phyloP scores from a whole-genome alignment of 2,797 vertebrate species.

The Urosaurus nigricauda region DNA sequence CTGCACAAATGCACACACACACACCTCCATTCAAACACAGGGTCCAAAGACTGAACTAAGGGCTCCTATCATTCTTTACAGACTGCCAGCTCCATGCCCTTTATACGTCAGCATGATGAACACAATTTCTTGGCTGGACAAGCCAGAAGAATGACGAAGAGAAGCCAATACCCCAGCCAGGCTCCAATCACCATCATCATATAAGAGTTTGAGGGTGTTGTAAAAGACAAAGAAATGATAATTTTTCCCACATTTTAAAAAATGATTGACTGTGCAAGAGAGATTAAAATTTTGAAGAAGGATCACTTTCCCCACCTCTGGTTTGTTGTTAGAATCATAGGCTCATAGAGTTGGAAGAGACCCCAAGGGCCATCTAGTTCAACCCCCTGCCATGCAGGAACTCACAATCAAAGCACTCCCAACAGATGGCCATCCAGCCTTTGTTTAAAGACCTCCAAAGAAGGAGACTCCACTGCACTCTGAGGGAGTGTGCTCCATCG shows the following conservation, averaged over 20 bases:
- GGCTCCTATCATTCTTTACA: not conserved
- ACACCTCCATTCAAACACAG: not conserved
- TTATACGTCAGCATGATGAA: not conserved
- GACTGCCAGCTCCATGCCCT: not conserved
- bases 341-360: too few species aligned
- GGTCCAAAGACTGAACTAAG: not conserved
- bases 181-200: not conserved
- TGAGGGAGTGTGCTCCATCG: too few species aligned
- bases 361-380: too few species aligned
- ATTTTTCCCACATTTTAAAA: not conserved
- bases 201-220: not conserved
- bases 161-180: not conserved
- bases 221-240: not conserved
- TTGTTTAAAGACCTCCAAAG: too few species aligned
- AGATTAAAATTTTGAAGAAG: not conserved
- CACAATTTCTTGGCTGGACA: not conserved
- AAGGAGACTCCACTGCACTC: too few species aligned
- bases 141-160: not conserved
- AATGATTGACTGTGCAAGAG: not conserved
- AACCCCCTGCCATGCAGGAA: too few species aligned
- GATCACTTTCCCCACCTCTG: too few species aligned
- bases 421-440: too few species aligned
- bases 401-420: too few species aligned
- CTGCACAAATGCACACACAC: not conserved
- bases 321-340: too few species aligned